Percentiles rank a stretch among this genome's conserved stretches.
Conservation (phyloP, 1,140 invertebrate species). For the Leptopilina boulardi region DNA sequence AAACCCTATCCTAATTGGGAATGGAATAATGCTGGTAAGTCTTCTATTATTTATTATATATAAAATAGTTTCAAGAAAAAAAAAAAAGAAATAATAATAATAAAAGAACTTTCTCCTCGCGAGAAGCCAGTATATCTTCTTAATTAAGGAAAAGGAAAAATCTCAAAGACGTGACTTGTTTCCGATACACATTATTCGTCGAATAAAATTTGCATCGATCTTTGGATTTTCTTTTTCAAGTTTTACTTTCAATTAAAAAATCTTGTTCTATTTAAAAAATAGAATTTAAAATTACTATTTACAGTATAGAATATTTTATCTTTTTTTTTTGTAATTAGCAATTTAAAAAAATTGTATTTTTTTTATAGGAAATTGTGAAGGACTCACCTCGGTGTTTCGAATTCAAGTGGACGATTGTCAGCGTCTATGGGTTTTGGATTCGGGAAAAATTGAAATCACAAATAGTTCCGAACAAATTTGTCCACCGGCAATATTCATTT, state of each 20-base stretch:
- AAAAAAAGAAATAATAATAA: constrained; percentile 3
- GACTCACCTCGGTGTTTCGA: constrained; percentile 87
- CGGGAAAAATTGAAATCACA: constrained; percentile 84
- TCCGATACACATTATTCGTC: neutral
- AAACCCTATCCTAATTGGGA: constrained; percentile 86
- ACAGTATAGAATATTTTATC: no score
- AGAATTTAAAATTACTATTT: no score
- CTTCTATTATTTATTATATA: neutral
- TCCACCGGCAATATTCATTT: constrained; percentile 85
- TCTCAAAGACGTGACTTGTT: neutral
- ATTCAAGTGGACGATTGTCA: constrained; percentile 83
- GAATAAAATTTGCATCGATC: neutral
- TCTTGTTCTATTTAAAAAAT: no score
- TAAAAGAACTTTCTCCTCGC: neutral
- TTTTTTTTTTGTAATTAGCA: neutral
- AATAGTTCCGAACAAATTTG: constrained; percentile 82
- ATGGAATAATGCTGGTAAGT: constrained; percentile 80
- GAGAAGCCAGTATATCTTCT: neutral
- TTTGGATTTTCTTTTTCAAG: neutral
- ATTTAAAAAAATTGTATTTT: constrained; percentile 3
- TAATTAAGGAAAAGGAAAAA: neutral
- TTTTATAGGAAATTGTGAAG: constrained; percentile 76
- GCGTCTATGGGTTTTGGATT: constrained; percentile 86
- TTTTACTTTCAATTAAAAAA: no score
- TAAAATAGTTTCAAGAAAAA: constrained; percentile 15